Evolutionary conservation across 2,113 vertebrate species (phyloP), one percentile per base, ranked within the genome.

Genomic region (Anguilla japonica): DNA sequence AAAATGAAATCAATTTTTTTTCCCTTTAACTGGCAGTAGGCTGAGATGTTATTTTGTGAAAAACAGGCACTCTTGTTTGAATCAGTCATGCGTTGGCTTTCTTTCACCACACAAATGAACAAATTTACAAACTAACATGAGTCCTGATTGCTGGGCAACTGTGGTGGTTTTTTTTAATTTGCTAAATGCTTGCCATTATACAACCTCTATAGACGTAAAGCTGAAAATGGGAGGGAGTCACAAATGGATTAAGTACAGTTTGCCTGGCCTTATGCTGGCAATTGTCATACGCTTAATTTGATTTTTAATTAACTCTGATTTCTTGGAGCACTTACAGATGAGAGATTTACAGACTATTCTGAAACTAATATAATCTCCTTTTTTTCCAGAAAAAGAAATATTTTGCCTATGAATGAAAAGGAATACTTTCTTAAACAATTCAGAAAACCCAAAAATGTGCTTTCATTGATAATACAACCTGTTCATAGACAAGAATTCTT

Each of bases 1-100:
- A 95, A 96, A 94, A 88, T 40, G 90, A 94, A 95, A 95, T 95
- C 94, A 95, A 94, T 93, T 90, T 75, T 26, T 67, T 91, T 92
- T 86, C 91, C 87, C 90, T 87, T 94, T 92, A 93, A 94, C 91
- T 91, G 87, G 88, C 89, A 90, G 91, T 89, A 91, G 90, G 60
- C 82, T 56, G 67, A 79, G 40, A 56, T 75, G 57, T 81, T 75
- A 75, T 87, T 87, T 82, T 56, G 63, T 50, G 81, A 87, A 92
- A 94, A 90, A 88, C 92, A 85, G 92, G 80, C 83, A 40, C 83
- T 89, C 89, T 85, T 90, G 89, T 92, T 94, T 91, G 93, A 93
- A 94, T 94, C 93, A 95, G 91, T 92, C 92, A 92, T 84, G 86
- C 91, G 87, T 91, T 88, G 83, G 90, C 91, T 80, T 93, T 91